Conservation (phyloP, 35 echinoderm and acorn worm species). For the Heliocidaris tuberculata region DNA sequence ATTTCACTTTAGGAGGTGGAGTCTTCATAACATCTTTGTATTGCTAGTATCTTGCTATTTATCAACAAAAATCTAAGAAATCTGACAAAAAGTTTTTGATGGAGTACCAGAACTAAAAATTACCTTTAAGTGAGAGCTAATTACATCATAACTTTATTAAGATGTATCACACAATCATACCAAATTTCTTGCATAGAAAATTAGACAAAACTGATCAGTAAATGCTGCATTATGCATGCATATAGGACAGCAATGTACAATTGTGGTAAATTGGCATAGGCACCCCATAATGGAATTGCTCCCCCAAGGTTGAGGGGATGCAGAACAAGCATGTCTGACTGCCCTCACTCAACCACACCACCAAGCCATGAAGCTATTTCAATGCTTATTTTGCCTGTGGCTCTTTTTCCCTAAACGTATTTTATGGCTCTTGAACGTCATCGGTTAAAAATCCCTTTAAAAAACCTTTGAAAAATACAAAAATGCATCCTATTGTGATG, state of each 20-base stretch:
- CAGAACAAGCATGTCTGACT: background rate
- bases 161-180: too few relatives aligned
- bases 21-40: too few relatives aligned
- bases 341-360: background rate
- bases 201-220: too few relatives aligned
- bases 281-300: background rate
- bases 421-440: background rate
- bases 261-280: background rate
- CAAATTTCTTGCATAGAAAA: too few relatives aligned
- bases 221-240: too few relatives aligned
- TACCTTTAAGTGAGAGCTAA: too few relatives aligned
- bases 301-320: background rate
- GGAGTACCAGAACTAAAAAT: too few relatives aligned
- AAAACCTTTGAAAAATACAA: background rate
- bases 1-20: too few relatives aligned
- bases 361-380: background rate
- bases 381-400: background rate
- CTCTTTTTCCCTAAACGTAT: background rate
- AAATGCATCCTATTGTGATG: background rate
- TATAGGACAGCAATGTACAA: background rate
- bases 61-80: too few relatives aligned
- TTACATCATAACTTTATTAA: too few relatives aligned
- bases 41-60: too few relatives aligned
- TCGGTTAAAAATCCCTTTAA: background rate
- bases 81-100: too few relatives aligned